Evolutionary conservation across 2,888 invertebrate genomes (phyloP).

Genomic region (Torymus aiolomorphi): DNA sequence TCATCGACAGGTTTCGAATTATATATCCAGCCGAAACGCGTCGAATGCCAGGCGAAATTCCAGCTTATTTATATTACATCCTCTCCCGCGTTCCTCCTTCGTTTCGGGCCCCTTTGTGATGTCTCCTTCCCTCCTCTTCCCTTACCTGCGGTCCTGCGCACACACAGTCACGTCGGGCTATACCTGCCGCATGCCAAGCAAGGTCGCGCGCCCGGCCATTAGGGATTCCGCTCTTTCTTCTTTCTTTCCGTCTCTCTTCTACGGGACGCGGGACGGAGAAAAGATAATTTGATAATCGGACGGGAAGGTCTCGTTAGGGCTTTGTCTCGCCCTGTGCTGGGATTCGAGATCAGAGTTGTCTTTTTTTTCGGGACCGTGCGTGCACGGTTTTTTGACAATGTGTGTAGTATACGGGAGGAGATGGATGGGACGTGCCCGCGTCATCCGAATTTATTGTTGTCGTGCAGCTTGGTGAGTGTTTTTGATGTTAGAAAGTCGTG

Average conservation of each 20-base stretch:
- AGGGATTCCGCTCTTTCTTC: slow-evolving; percentile 38
- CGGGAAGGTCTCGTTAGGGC: slow-evolving; percentile 24
- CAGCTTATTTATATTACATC: too few relatives aligned
- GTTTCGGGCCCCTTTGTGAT: slow-evolving; percentile 5
- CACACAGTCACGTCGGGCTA: not conserved
- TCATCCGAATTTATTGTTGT: slow-evolving; percentile 18
- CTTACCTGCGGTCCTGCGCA: slow-evolving; percentile 1
- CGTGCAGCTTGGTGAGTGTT: not conserved
- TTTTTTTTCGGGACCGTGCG: not conserved
- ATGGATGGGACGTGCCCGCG: not conserved
- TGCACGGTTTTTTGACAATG: not conserved
- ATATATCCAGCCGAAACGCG: not conserved
- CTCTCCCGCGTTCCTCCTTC: not conserved
- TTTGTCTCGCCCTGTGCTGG: too few relatives aligned
- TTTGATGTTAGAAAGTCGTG: too few relatives aligned
- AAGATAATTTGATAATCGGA: slow-evolving; percentile 55
- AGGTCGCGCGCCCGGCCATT: slow-evolving; percentile 55
- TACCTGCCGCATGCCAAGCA: slow-evolving; percentile 59
- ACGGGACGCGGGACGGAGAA: slow-evolving; percentile 43
- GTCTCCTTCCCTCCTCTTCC: not conserved
- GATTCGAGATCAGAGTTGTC: not conserved
- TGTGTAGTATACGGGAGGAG: too few relatives aligned
- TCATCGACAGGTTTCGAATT: too few relatives aligned
- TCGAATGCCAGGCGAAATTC: too few relatives aligned
- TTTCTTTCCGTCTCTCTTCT: slow-evolving; percentile 30